Conservation (phyloP, 2,797 vertebrate genomes). For the Knipowitschia caucasica region DNA sequence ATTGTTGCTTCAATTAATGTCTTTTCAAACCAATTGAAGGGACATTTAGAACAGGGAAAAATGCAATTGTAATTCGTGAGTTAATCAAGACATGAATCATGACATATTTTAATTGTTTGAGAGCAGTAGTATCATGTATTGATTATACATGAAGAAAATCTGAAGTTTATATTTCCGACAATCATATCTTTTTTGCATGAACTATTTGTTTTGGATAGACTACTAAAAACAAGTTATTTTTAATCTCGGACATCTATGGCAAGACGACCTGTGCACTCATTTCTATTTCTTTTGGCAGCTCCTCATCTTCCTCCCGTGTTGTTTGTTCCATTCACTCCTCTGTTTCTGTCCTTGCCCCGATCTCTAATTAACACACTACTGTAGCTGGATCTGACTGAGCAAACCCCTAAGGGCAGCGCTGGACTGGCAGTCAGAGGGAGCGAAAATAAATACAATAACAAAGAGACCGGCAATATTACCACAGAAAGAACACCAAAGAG, state of each 20-base stretch:
- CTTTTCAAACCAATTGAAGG: no score
- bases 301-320: slow-evolving; percentile 39
- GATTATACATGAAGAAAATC: no score
- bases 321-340: slow-evolving; percentile 46
- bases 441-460: slow-evolving; percentile 45
- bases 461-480: slow-evolving; percentile 19
- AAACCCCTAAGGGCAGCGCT: slow-evolving; percentile 46
- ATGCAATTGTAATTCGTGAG: no score
- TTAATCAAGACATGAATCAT: no score
- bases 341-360: slow-evolving; percentile 47
- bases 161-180: no score
- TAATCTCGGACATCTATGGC: slow-evolving; percentile 1
- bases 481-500: slow-evolving; percentile 16
- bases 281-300: slow-evolving; percentile 23
- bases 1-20: no score
- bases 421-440: slow-evolving; percentile 28
- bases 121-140: no score
- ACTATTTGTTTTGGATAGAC: no score
- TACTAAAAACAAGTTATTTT: no score
- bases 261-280: slow-evolving; percentile 18
- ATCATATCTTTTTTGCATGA: no score
- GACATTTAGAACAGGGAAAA: no score
- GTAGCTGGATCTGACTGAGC: slow-evolving; percentile 47
- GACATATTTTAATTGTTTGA: no score
- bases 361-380: slow-evolving; percentile 68